Evolutionary conservation across 2,888 invertebrate genomes (phyloP).

Genomic region (Ophonus ardosiacus): DNA sequence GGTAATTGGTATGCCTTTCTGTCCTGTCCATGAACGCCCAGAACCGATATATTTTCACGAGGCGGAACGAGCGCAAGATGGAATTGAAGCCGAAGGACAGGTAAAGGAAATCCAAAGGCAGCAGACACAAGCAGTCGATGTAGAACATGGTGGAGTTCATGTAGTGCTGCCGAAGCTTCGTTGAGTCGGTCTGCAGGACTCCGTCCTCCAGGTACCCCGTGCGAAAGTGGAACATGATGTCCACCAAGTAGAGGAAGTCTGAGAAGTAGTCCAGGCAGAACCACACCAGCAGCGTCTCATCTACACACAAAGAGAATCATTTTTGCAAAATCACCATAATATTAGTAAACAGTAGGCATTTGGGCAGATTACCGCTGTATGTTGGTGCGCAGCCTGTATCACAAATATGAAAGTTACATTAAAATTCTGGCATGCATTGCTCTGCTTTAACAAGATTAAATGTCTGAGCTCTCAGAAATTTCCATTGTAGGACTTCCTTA

Average conservation of each 20-base stretch:
- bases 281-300: conserved; percentile 94
- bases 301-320: conserved; percentile 76
- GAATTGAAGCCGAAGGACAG: conserved; percentile 98
- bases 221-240: conserved; percentile 98
- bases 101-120: conserved; percentile 98
- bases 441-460: too few relatives aligned
- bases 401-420: too few relatives aligned
- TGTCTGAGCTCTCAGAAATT: too few relatives aligned
- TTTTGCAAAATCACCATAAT: conserved; percentile 26
- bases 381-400: too few relatives aligned
- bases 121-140: conserved; percentile 97
- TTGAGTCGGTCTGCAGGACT: conserved; percentile 96
- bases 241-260: conserved; percentile 96
- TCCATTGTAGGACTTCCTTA: too few relatives aligned
- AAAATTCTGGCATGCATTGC: too few relatives aligned
- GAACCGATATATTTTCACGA: conserved; percentile 98
- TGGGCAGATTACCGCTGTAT: too few relatives aligned
- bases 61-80: conserved; percentile 94
- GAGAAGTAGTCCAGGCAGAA: conserved; percentile 98
- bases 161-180: conserved; percentile 95
- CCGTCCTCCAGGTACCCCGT: conserved; percentile 99
- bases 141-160: conserved; percentile 97
- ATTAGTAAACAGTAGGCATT: not conserved
- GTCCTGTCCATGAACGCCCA: conserved; percentile 99
- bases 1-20: conserved; percentile 99